These are phyloP conservation scores for Siphonodentalium dalli DNA, from an alignment of 2,888 invertebrate species.

Conservation along the genomic window DNA sequence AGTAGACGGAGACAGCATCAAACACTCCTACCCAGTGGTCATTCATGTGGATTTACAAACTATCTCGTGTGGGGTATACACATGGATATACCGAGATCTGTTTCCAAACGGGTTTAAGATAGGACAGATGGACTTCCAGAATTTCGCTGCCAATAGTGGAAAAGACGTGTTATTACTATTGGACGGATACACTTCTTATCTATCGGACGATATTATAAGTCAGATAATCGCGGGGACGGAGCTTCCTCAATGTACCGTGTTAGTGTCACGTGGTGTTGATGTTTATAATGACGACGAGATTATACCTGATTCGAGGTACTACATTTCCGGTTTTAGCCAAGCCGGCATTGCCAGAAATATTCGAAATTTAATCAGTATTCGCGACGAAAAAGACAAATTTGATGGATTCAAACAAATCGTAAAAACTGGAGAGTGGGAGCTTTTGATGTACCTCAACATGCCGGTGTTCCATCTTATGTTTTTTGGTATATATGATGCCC, in stretches of 20 bases:
- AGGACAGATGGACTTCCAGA: constrained; percentile 42
- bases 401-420: too few species aligned
- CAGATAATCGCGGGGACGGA: constrained; percentile 37
- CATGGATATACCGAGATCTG: constrained; percentile 39
- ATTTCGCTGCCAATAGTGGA: constrained; percentile 40
- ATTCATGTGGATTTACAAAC: constrained; percentile 37
- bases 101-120: constrained; percentile 42
- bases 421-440: too few species aligned
- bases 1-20: constrained; percentile 35
- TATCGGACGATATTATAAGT: constrained; percentile 19
- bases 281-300: constrained; percentile 21
- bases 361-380: too few species aligned
- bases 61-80: constrained; percentile 29
- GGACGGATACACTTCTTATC: constrained; percentile 47
- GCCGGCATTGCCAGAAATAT: constrained; percentile 28
- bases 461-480: too few species aligned
- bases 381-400: too few species aligned
- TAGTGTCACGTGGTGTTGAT: constrained; percentile 38
- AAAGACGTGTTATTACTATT: constrained; percentile 44
- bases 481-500: too few species aligned
- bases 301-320: constrained; percentile 35
- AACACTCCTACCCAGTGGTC: constrained; percentile 34
- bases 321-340: constrained; percentile 37
- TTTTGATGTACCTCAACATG: too few species aligned
- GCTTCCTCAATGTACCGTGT: constrained; percentile 37